A percentile compares a stretch with the other conserved stretches of the same genome.
Conservation (phyloP, 2,797 vertebrate species). For the Okamejei kenojei region DNA sequence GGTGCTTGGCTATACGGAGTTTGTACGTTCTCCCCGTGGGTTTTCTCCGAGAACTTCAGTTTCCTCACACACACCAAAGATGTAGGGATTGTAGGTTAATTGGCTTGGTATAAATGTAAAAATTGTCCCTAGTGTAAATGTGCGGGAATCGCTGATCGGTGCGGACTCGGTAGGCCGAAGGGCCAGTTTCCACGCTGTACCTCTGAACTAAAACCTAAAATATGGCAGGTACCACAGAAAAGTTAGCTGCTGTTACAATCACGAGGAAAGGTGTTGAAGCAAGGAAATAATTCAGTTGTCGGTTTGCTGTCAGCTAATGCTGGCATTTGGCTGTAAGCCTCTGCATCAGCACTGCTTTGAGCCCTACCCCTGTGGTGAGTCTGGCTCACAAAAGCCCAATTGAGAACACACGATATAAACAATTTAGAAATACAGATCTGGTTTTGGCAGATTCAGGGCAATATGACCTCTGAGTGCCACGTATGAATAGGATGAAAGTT, state of each 20-base stretch:
- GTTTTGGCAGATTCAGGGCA: slow-evolving; percentile 3
- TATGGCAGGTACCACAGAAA: not conserved
- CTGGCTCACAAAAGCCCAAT: not conserved
- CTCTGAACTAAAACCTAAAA: too few species aligned
- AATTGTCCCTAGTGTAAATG: too few species aligned
- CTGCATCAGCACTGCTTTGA: not conserved
- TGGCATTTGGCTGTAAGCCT: not conserved
- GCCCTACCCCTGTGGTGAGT: not conserved
- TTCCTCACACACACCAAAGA: too few species aligned
- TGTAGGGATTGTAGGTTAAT: too few species aligned
- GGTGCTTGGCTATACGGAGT: too few species aligned
- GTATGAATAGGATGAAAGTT: not conserved
- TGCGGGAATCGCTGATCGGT: too few species aligned
- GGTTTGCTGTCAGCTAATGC: not conserved
- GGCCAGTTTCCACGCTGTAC: too few species aligned
- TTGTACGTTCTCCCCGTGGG: too few species aligned
- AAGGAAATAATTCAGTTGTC: not conserved
- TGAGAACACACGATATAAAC: not conserved
- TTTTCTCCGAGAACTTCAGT: too few species aligned
- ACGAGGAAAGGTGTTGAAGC: not conserved
- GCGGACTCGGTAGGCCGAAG: too few species aligned
- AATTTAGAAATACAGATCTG: not conserved
- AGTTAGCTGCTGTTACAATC: not conserved
- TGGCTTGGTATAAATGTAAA: too few species aligned
- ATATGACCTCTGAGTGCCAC: not conserved